These are phyloP conservation scores for Tapera naevia DNA, from an alignment of 2,797 vertebrate species.

Conservation along the genomic window DNA sequence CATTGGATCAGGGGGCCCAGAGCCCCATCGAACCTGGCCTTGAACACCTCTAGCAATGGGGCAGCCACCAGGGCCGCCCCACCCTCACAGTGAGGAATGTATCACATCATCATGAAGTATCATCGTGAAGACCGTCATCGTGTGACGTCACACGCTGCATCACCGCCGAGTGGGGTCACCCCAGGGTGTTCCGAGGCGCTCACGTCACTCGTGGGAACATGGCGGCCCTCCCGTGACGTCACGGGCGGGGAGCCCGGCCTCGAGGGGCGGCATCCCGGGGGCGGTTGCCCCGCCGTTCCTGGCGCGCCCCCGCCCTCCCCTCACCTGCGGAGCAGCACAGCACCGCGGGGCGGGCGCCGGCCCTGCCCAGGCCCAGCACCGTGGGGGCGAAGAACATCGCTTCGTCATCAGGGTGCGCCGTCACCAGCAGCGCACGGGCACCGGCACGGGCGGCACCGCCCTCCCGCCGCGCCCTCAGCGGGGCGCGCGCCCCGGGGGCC, in stretches of 20 bases:
- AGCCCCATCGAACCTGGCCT: no score
- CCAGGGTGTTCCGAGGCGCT: no score
- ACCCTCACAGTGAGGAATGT: no score
- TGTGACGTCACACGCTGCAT: fast-evolving
- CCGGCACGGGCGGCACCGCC: background rate
- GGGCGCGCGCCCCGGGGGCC: background rate
- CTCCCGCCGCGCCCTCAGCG: background rate
- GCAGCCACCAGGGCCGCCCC: no score
- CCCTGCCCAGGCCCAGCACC: slow-evolving; percentile 79
- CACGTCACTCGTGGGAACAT: background rate
- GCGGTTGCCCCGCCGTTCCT: background rate
- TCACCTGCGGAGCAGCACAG: slow-evolving; percentile 94
- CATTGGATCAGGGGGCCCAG: no score
- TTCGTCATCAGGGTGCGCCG: slow-evolving; percentile 96
- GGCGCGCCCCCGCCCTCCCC: background rate
- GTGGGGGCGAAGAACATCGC: slow-evolving; percentile 96
- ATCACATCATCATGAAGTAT: no score
- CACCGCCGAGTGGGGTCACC: fast-evolving
- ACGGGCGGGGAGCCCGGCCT: background rate
- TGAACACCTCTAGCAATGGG: no score
- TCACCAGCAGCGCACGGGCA: slow-evolving; percentile 76
- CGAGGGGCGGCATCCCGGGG: background rate
- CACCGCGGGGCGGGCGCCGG: slow-evolving; percentile 76
- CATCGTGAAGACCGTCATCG: background rate
- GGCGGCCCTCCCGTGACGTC: background rate